Evolutionary conservation across 1,140 invertebrate species (phyloP).

Genomic region (Drosophila subobscura): DNA sequence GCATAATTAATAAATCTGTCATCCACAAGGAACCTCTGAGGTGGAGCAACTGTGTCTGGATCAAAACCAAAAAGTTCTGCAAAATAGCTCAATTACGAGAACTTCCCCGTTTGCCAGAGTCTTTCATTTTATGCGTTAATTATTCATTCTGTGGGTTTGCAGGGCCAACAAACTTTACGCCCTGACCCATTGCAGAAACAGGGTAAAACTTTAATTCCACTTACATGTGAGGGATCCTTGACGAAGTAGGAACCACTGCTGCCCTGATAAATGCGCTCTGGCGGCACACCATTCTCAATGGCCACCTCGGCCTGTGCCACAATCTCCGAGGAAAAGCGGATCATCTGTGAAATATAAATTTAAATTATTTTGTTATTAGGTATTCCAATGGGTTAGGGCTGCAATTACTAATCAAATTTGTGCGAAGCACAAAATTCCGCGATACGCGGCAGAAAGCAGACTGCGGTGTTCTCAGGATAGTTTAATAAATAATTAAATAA

Average conservation of each 20-base stretch:
- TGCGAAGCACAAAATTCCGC: conserved; percentile 67
- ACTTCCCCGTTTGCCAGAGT: conserved; percentile 67
- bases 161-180: conserved; percentile 11
- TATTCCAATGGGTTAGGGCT: no score
- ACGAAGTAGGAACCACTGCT: conserved; percentile 99
- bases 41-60: conserved; percentile 30
- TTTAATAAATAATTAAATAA: conserved; percentile 38
- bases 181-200: conserved; percentile 25
- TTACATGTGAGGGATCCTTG: conserved; percentile 93
- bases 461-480: conserved; percentile 30
- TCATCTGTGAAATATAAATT: conserved; percentile 89
- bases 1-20: neutral
- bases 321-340: conserved; percentile 94
- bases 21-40: neutral
- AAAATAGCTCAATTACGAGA: conserved; percentile 38
- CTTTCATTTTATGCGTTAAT: conserved; percentile 53
- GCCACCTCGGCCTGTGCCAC: conserved; percentile 96
- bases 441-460: conserved; percentile 24
- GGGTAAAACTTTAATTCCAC: conserved; percentile 64
- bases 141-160: neutral
- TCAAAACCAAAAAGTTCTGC: conserved; percentile 67
- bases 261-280: conserved; percentile 98
- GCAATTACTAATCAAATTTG: conserved; percentile 6
- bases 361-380: neutral
- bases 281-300: conserved; percentile 96